phyloP scores from a whole-genome alignment of 2,797 vertebrate genomes.

The Thaleichthys pacificus region DNA sequence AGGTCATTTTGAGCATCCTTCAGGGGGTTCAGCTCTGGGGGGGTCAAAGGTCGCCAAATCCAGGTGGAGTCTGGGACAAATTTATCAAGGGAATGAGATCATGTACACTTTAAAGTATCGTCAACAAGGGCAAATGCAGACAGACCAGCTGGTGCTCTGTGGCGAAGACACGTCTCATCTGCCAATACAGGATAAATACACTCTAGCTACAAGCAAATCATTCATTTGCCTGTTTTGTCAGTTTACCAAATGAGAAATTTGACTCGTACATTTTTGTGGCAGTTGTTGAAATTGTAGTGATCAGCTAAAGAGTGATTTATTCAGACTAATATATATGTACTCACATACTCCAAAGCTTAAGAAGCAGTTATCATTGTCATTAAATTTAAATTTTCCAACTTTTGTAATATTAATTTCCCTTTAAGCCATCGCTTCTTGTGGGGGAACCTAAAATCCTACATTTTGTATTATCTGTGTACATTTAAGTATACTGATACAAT shows the following conservation, averaged over 20 bases:
- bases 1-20: constrained; percentile 73
- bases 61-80: constrained; percentile 76
- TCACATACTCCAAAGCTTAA: constrained; percentile 27
- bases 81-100: constrained; percentile 79
- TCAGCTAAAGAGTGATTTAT: constrained; percentile 2
- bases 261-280: constrained; percentile 33
- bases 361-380: constrained; percentile 66
- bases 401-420: constrained; percentile 72
- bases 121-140: constrained; percentile 78
- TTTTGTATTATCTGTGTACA: constrained; percentile 75
- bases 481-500: constrained; percentile 67
- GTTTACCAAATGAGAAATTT: constrained; percentile 25
- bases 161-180: constrained; percentile 69
- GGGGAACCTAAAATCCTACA: constrained; percentile 69
- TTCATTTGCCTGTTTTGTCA: constrained; percentile 24
- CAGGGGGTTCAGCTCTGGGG: constrained; percentile 43
- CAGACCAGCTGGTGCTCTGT: constrained; percentile 66
- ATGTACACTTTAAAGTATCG: constrained; percentile 81
- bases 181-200: constrained; percentile 59
- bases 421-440: constrained; percentile 65
- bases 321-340: constrained; percentile 35
- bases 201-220: constrained; percentile 13
- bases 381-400: constrained; percentile 69
- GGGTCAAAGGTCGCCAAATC: constrained; percentile 76
- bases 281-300: constrained; percentile 24